Conservation (phyloP, 2,888 invertebrate genomes). For the Papilio demoleus region DNA sequence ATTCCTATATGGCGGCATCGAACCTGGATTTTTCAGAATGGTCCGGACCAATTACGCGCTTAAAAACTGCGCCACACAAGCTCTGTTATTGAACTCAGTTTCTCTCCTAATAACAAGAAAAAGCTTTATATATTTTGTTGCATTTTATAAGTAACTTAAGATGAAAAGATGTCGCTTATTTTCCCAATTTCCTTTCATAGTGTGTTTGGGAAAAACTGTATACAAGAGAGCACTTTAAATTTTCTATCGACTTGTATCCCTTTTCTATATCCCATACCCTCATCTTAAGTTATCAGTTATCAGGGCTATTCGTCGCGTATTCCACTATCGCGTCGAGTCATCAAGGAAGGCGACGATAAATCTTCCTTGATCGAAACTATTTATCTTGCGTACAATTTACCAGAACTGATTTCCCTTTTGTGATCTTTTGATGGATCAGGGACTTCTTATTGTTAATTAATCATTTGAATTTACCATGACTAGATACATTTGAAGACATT, state of each 20-base stretch:
- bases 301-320: constrained; percentile 40
- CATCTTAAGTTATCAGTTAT: constrained; percentile 39
- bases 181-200: not conserved
- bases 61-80: no score
- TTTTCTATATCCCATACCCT: constrained; percentile 37
- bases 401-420: constrained; percentile 46
- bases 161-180: not conserved
- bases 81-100: no score
- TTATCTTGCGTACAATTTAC: constrained; percentile 53
- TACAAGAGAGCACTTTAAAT: constrained; percentile 25
- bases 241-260: constrained; percentile 28
- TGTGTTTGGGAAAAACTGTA: not conserved
- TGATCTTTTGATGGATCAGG: constrained; percentile 39
- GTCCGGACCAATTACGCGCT: no score
- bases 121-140: no score
- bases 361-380: constrained; percentile 58
- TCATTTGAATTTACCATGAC: not conserved
- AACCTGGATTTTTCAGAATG: no score
- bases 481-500: not conserved
- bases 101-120: not conserved
- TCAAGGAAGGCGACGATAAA: constrained; percentile 64
- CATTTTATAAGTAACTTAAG: no score
- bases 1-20: no score
- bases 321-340: constrained; percentile 63
- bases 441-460: constrained; percentile 36